These are phyloP conservation scores for Blomia tropicalis DNA, from an alignment of 2,888 invertebrate species.

Conservation along the genomic window DNA sequence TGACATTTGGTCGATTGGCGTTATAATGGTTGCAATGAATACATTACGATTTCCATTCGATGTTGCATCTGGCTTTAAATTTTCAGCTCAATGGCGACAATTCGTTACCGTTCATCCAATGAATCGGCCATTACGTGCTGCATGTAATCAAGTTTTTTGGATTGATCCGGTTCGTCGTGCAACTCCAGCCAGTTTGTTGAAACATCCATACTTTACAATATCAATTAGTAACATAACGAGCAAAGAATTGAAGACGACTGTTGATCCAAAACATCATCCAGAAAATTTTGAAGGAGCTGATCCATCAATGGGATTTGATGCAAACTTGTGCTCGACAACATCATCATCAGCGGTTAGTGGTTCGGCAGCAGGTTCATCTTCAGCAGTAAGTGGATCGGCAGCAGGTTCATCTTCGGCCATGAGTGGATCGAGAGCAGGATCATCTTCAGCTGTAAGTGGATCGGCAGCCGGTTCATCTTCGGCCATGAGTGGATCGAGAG, in stretches of 20 bases:
- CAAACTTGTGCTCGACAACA: background rate
- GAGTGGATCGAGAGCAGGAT: background rate
- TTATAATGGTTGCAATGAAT: background rate
- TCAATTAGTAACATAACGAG: background rate
- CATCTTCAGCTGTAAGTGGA: background rate
- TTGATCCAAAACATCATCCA: background rate
- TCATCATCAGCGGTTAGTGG: background rate
- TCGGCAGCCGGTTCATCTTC: background rate
- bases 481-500: background rate
- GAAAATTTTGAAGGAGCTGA: background rate
- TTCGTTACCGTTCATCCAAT: background rate
- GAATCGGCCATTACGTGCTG: background rate
- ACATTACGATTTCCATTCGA: background rate
- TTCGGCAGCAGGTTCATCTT: background rate
- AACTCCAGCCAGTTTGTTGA: background rate
- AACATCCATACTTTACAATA: background rate
- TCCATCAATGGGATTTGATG: background rate
- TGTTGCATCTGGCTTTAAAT: background rate
- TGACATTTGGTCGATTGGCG: background rate
- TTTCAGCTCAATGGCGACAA: background rate
- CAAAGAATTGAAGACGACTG: background rate
- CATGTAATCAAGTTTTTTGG: background rate
- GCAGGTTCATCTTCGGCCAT: background rate
- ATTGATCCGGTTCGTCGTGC: background rate
- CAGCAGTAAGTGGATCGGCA: background rate